Evolutionary conservation across 2,888 invertebrate species (phyloP), one percentile per base, ranked within the genome.

Genomic region (Mythimna lalbum): DNA sequence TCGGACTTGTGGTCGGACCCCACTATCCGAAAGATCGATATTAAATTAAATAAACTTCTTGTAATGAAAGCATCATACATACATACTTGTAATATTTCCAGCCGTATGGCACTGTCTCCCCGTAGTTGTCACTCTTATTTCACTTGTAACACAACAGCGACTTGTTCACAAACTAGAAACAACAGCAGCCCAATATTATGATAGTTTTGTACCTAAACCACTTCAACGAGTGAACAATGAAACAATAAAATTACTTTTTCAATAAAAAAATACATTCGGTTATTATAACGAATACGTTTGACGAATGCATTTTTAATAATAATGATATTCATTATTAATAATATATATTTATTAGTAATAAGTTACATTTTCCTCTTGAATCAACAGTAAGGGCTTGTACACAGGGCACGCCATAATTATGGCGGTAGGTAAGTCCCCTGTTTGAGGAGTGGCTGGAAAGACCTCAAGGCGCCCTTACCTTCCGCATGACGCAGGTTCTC

Each of bases 361-460:
- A 10, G 5, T 12, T 1, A 36, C 1, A 47, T 69, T 69, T 10
- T 69, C 69, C 69, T 69, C 4, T 49, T 69, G 9, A 21, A 56
- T 21, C 56, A 69, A 9, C 9, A n/a, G 9, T 14, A 0, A 39
- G 49, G 50, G 19, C 33, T 52, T 49, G 31, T 14, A 63, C 52
- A 52, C 52, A 27, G 27, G 4, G 27, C 27, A 27, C 27, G 27
- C 27, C 27, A 27, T 27, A 27, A 27, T 27, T 27, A 27, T 27
- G 2, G 3, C 27, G 27, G 27, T 27, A 27, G 27, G 27, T 27
- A 27, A 1, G 27, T 27, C 27, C 27, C 27, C 27, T 27, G 4
- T 27, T 27, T 27, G 27, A 27, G 27, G 27, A 27, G 27, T 27
- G 27, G 27, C 27, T 27, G 27, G 27, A 27, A 27, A 27, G 27